Evolutionary conservation across 1,140 invertebrate genomes (phyloP).

Genomic region (Branchinecta lynchi): DNA sequence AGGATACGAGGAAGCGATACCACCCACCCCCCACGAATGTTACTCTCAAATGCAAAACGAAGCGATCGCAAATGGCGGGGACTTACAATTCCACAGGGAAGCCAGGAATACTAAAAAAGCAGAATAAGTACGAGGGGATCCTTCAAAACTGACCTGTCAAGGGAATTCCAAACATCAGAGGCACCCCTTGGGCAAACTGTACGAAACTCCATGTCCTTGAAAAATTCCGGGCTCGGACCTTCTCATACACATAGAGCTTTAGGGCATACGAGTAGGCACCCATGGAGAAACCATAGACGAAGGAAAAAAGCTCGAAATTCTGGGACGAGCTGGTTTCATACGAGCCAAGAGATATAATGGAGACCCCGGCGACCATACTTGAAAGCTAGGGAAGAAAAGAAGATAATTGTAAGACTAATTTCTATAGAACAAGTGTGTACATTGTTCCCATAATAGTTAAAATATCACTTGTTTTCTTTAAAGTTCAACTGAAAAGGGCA

Average conservation of each 20-base stretch:
- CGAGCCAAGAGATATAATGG: not conserved
- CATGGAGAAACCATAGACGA: constrained; percentile 44
- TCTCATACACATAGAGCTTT: constrained; percentile 75
- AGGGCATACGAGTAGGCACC: constrained; percentile 71
- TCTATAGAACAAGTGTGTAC: no score
- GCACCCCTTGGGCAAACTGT: constrained; percentile 69
- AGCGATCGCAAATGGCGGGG: not conserved
- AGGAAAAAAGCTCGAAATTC: constrained; percentile 57
- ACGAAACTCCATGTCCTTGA: constrained; percentile 75
- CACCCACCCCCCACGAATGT: no score
- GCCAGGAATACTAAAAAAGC: not conserved
- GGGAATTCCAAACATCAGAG: constrained; percentile 69
- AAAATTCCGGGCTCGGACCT: constrained; percentile 66
- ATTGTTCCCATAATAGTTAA: no score
- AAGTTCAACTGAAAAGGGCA: no score
- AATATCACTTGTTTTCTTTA: no score
- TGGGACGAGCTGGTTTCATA: not conserved
- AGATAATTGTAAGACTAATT: not conserved
- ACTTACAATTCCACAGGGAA: no score
- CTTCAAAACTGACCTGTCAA: constrained; percentile 47
- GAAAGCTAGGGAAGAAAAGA: not conserved
- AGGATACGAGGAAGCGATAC: no score
- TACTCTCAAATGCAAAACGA: not conserved
- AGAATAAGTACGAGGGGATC: not conserved
- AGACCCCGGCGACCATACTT: not conserved